A percentile compares a stretch with the other conserved stretches of the same genome.
Conservation (phyloP, 1,140 invertebrate genomes). For the Philotrypesis tridentata region DNA sequence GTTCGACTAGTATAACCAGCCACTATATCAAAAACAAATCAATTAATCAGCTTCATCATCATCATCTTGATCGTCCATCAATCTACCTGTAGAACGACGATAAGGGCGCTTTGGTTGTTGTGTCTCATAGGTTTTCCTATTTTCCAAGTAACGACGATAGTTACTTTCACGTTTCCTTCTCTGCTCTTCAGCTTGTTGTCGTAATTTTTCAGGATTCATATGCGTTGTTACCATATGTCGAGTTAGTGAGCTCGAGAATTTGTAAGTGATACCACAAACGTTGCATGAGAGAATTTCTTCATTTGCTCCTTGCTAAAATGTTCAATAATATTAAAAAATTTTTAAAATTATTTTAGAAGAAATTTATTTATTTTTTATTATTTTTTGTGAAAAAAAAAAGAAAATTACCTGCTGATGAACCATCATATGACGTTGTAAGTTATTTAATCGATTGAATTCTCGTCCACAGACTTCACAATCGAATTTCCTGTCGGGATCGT, state of each 20-base stretch:
- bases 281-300: conserved; percentile 71
- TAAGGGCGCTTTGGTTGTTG: conserved; percentile 65
- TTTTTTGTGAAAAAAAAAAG: too few relatives aligned
- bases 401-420: conserved; percentile 72
- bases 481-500: conserved; percentile 72
- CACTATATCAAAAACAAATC: not conserved
- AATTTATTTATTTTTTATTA: conserved; percentile 41
- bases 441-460: conserved; percentile 73
- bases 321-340: not conserved
- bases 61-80: conserved; percentile 56
- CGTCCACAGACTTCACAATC: conserved; percentile 72
- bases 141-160: conserved; percentile 70
- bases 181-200: conserved; percentile 72
- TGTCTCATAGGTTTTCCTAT: conserved; percentile 71
- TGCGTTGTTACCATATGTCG: conserved; percentile 73
- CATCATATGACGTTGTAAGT: conserved; percentile 73
- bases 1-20: conserved; percentile 28
- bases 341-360: not conserved
- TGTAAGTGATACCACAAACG: conserved; percentile 72
- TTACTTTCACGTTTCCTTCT: conserved; percentile 70
- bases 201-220: conserved; percentile 70
- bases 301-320: conserved; percentile 64
- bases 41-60: conserved; percentile 55
- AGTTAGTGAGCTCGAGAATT: conserved; percentile 72
- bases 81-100: conserved; percentile 51